phyloP scores from a whole-genome alignment of 2,888 invertebrate genomes.

The Ctena decussata region DNA sequence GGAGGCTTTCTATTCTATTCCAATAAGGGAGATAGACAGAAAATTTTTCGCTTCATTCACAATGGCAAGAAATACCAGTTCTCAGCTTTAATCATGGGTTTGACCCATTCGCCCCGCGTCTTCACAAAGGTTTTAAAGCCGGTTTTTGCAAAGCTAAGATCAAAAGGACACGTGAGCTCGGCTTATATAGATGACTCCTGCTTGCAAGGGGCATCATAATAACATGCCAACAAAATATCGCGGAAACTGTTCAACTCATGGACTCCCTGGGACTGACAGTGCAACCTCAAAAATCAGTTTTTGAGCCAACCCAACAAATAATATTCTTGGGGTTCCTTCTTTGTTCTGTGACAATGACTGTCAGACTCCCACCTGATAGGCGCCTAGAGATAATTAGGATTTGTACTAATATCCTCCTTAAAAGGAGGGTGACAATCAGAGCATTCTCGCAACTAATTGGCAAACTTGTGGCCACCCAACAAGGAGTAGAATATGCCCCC shows the following conservation, averaged over 20 bases:
- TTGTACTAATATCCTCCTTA: constrained; percentile 5
- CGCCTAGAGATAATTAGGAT: not conserved
- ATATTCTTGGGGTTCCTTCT: constrained; percentile 47
- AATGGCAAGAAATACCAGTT: constrained; percentile 23
- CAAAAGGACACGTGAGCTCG: constrained; percentile 25
- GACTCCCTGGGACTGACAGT: constrained; percentile 57
- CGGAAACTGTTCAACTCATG: constrained; percentile 30
- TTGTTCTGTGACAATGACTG: constrained; percentile 39
- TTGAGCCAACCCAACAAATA: constrained; percentile 44
- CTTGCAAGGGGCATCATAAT: constrained; percentile 24
- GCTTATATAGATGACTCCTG: constrained; percentile 56
- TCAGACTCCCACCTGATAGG: constrained; percentile 14
- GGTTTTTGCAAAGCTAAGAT: constrained; percentile 4
- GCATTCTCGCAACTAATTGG: constrained; percentile 49
- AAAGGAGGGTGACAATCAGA: constrained; percentile 24
- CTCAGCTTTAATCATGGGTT: constrained; percentile 7
- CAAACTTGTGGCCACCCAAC: constrained; percentile 45
- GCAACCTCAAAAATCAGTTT: constrained; percentile 53
- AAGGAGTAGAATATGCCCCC: constrained; percentile 50
- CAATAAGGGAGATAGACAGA: not conserved
- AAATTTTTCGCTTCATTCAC: constrained; percentile 23
- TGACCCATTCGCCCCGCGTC: constrained; percentile 3
- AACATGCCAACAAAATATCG: constrained; percentile 12
- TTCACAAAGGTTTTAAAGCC: constrained; percentile 34
- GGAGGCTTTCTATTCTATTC: constrained; percentile 22